Base-by-base conservation (phyloP, 2,888 invertebrate species). In the Tridacna gigas region DNA sequence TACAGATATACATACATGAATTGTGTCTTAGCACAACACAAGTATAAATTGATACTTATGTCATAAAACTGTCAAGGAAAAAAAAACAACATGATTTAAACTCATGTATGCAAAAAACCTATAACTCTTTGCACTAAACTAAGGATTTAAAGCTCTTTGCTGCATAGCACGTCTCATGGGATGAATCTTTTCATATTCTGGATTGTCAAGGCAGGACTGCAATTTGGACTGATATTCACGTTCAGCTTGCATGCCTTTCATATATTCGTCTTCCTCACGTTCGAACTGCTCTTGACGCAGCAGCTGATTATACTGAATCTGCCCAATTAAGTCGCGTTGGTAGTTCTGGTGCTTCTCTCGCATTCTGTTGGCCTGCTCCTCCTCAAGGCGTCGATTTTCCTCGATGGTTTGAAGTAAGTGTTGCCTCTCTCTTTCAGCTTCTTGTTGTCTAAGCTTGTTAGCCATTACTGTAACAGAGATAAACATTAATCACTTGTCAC, bases 281-380 rank as follows among this genome's bases (percentile, higher is more conserved):
- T 89, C 88, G 47, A 90, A 89, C 74, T 93, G 92, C 18, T 87
- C 83, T n/a, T 91, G 89, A 4, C 89, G 83, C 60, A 89, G 80
- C n/a, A 88, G 86, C 37, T 86, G 86, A 79, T 94, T 94, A 86
- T 93, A 94, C 22, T 90, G 89, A 63, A 94, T 94, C 90, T 94
- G 94, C 28, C 91, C 90, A 22, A 90, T 74, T 7, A 94, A 90
- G 82, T 94, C 94, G n/a, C 82, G 77, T 89, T 94, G 93, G 88
- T 94, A 91, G 12, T 84, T 80, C 25, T 86, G 47, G 71, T 91
- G 91, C 74, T 91, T 86, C 25, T 89, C 82, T 61, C 88, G 78
- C 56, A 87, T 81, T 77, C 90, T 90, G 56, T 88, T 84, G 0
- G 89, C 86, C 74, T 92, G 88, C 67, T 93, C 91, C 37, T 90